These are phyloP conservation scores for Drosophila aff. DNA, from an alignment of 1,140 invertebrate genomes.

Conservation along the genomic window DNA sequence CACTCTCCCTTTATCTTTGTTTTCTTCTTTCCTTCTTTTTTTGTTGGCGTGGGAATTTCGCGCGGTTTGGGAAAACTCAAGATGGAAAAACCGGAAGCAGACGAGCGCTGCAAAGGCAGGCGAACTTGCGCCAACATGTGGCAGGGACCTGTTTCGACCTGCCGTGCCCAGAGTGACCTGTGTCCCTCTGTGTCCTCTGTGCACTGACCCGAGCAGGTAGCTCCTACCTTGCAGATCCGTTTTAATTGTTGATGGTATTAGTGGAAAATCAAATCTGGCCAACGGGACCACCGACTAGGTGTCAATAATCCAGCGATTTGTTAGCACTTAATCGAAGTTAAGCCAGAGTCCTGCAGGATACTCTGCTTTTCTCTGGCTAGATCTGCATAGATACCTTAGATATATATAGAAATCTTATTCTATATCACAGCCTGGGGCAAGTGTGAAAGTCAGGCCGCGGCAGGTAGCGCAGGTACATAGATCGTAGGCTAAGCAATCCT, in stretches of 20 bases:
- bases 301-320: slow-evolving; percentile 80
- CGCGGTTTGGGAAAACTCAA: slow-evolving; percentile 64
- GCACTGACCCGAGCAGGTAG: slow-evolving; percentile 50
- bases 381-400: not conserved
- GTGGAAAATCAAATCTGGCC: slow-evolving; percentile 77
- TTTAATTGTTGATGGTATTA: slow-evolving; percentile 84
- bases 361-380: not conserved
- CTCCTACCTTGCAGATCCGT: slow-evolving; percentile 1
- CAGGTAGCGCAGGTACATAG: slow-evolving; percentile 51
- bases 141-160: slow-evolving; percentile 47
- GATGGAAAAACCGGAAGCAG: slow-evolving; percentile 76
- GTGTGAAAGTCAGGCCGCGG: slow-evolving; percentile 56
- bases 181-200: not conserved
- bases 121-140: slow-evolving; percentile 77
- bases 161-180: not conserved
- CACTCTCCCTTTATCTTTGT: slow-evolving; percentile 9
- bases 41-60: slow-evolving; percentile 70
- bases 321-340: slow-evolving; percentile 78
- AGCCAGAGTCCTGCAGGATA: slow-evolving; percentile 18
- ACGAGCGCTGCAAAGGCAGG: slow-evolving; percentile 12
- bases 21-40: slow-evolving; percentile 1
- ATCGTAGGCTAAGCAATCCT: slow-evolving; percentile 3
- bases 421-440: slow-evolving; percentile 19
- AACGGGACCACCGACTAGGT: slow-evolving; percentile 46
- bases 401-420: not conserved